Base-by-base conservation (phyloP, 2,113 vertebrate genomes). In the Cisticola juncidis region DNA sequence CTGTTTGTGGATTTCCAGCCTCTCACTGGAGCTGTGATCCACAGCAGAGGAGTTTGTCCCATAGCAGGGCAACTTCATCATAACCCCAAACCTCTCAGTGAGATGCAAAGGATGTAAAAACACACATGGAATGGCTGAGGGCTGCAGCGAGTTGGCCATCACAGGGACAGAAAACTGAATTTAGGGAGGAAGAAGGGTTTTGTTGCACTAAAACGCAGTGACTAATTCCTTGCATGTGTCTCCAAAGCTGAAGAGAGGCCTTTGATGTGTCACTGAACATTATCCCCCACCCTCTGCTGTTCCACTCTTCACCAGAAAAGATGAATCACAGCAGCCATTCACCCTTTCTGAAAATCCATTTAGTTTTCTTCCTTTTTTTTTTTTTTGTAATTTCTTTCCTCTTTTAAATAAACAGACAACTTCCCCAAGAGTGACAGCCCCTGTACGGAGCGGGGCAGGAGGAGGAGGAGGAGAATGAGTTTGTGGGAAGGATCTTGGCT, bases 311-410 rank as follows among this genome's bases (percentile, higher is more conserved):
- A 91, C 61, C 90, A 95, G 92, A 95, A 95, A 96, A 86, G 86
- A 96, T 96, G 95, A 97, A 93, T 96, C 94, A 97, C 71, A 64
- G 64, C 53, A 72, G 66, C 90, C 89, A 86, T 87, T 92, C 64
- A 95, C 58, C 53, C 81, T 48, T 90, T 61, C 80, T 92, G 78
- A 94, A 94, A 71, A 92, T 72, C 53, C 65, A 60, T 76, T 81
- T 77, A 5, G 22, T 31, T 38, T 22, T 28, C 16, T 28, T 24
- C 1, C 8, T 10, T 29, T 60, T 23, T 6, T 8, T n/a, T 61
- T 8, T 47, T 65, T 29, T n/a, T n/a, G n/a, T 21, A 20, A 42
- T 36, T 22, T 1, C 3, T 8, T 3, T 2, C 10, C 14, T 6
- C 10, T 73, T 54, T 88, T 58, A 82, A 86, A 88, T 45, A 90